Base-by-base conservation (phyloP, 92 coral and sea anemone genomes). In the Bergia sp. region DNA sequence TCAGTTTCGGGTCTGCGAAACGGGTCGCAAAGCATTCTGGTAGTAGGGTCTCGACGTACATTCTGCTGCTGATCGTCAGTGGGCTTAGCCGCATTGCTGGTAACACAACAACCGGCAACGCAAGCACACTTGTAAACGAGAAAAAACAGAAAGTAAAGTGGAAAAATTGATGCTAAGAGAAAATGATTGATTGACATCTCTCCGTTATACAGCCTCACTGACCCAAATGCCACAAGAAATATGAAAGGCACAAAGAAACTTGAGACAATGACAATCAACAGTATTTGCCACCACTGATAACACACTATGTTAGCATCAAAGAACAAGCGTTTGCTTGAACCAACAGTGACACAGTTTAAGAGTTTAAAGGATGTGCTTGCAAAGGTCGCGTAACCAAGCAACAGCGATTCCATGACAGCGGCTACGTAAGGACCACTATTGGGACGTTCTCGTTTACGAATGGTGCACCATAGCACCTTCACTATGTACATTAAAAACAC, bases 211-310 rank as follows among this genome's bases (percentile, higher is more conserved):
- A 91, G 88, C 80, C 61, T 50, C 71, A 82, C 55, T 39, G 93
- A 88, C 12, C 93, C 93, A 75, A 81, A 91, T 18, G 77, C 89
- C 57, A 91, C 86, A 36, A 91, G 89, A 40, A 88, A 37, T 13
- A 88, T 79, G 3, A 91, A 77, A 23, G 91, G 93, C 11, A 82
- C 73, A 16, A 91, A 45, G n/a, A 73, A 91, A 20, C 45, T 73
- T 0, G 80, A 82, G 2, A 84, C 79, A 77, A 82, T 69, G 2
- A 42, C 76, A 43, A 88, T 88, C n/a, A 83, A 7, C 15, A 88
- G 9, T 39, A 57, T 73, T 44, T 91, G 93, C 93, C 91, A 91
- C 91, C 91, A 78, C 78, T 91, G 91, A 75, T 81, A 91, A 72
- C 93, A 91, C 11, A 49, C 76, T 23, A 88, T 72, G 37, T 85